A percentile compares a stretch with the other conserved stretches of the same genome.
phyloP scores from a whole-genome alignment of 2,888 invertebrate species.

The Nebria brevicollis region DNA sequence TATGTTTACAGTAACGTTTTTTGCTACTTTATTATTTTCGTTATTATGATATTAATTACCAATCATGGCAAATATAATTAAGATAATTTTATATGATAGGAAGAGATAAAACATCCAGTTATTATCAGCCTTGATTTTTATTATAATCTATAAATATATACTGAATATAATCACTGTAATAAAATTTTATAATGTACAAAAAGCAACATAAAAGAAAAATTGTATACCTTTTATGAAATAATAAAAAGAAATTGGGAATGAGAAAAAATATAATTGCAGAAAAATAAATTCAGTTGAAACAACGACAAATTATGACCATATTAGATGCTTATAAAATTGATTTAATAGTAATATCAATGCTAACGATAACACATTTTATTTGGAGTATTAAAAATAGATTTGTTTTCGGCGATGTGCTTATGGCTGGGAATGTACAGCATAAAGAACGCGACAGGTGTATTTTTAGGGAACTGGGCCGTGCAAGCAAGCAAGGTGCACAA shows the following conservation, averaged over 20 bases:
- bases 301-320: not conserved
- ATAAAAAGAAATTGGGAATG: not conserved
- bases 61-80: not conserved
- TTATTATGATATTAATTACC: not conserved
- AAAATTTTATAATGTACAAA: not conserved
- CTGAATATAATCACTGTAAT: not conserved
- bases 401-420: not conserved
- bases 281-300: not conserved
- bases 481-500: constrained; percentile 24
- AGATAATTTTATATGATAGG: not conserved
- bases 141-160: not conserved
- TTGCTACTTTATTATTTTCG: not conserved
- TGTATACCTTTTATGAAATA: not conserved
- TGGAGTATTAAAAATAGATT: constrained; percentile 11
- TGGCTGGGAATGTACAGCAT: constrained; percentile 23
- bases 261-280: not conserved
- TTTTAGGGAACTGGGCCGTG: constrained; percentile 30
- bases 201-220: not conserved
- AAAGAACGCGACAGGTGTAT: constrained; percentile 45
- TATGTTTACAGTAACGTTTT: not conserved
- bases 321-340: not conserved
- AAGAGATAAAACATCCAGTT: not conserved
- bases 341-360: not conserved
- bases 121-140: not conserved
- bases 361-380: constrained; percentile 11